Conservation (phyloP, 2,888 invertebrate genomes). For the Ectemnius lituratus region DNA sequence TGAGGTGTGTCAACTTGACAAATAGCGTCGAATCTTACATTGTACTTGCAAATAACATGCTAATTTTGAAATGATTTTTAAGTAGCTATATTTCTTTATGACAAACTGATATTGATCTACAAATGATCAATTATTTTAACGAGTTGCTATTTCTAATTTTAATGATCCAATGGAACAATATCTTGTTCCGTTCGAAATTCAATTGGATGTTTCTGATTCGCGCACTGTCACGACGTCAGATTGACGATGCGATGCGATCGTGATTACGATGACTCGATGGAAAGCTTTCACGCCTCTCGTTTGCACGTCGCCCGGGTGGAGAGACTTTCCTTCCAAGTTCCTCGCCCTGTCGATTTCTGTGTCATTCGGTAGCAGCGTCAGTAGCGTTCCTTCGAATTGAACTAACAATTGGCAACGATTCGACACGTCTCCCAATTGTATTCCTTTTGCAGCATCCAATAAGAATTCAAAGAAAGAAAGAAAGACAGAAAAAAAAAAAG, state of each 20-base stretch:
- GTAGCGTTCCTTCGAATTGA: neutral
- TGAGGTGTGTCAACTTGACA: too few species aligned
- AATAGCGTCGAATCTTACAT: too few species aligned
- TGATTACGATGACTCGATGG: conserved; percentile 58
- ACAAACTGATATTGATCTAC: too few species aligned
- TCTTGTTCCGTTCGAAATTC: too few species aligned
- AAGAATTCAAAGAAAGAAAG: conserved; percentile 16
- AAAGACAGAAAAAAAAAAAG: too few species aligned
- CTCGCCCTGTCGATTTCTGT: neutral
- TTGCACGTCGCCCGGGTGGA: conserved; percentile 16
- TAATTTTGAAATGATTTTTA: too few species aligned
- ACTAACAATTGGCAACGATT: conserved; percentile 25
- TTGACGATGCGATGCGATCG: conserved; percentile 49
- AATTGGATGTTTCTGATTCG: conserved; percentile 34
- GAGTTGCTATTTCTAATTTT: too few species aligned
- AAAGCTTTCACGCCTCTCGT: conserved; percentile 47
- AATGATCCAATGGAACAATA: too few species aligned
- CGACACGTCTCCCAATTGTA: conserved; percentile 36
- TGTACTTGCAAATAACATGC: too few species aligned
- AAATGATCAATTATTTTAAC: too few species aligned
- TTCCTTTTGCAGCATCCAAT: neutral
- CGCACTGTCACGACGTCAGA: conserved; percentile 57
- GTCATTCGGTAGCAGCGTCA: conserved; percentile 56
- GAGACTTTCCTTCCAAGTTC: neutral
- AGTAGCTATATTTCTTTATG: too few species aligned